These are phyloP conservation scores for Enteromius treurensis DNA, from an alignment of 2,797 vertebrate species.

Conservation along the genomic window DNA sequence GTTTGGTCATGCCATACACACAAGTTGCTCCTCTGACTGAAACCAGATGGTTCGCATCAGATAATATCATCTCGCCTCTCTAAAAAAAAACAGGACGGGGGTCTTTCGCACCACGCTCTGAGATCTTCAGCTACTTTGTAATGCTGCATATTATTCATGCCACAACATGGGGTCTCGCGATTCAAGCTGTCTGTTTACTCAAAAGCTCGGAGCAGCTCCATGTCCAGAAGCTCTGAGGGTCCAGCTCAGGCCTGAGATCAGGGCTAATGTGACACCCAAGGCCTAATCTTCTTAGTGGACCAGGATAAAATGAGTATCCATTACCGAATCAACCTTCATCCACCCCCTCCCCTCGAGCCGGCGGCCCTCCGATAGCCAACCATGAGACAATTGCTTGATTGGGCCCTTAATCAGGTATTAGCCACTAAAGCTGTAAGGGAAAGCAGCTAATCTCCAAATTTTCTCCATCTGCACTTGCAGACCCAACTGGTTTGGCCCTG, in stretches of 20 bases:
- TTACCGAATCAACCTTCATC: slow-evolving; percentile 97
- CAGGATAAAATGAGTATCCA: slow-evolving; percentile 98
- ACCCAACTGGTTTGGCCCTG: slow-evolving; percentile 84
- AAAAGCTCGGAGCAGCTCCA: slow-evolving; percentile 79
- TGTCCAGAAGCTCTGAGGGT: slow-evolving; percentile 87
- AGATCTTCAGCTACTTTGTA: slow-evolving; percentile 82
- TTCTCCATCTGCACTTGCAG: slow-evolving; percentile 93
- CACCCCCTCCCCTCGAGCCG: slow-evolving; percentile 79
- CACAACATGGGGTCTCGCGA: slow-evolving; percentile 78
- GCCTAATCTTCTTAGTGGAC: slow-evolving; percentile 99
- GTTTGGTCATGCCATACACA: slow-evolving; percentile 19
- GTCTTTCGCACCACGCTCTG: slow-evolving; percentile 80
- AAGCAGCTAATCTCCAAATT: slow-evolving; percentile 97
- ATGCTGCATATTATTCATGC: slow-evolving; percentile 82
- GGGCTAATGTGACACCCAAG: slow-evolving; percentile 94
- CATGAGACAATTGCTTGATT: slow-evolving; percentile 92
- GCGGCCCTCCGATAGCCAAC: slow-evolving; percentile 88
- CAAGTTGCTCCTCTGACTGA: slow-evolving; percentile 59
- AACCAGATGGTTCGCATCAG: slow-evolving; percentile 84
- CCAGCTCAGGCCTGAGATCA: slow-evolving; percentile 90
- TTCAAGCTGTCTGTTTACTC: slow-evolving; percentile 86
- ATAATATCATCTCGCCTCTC: slow-evolving; percentile 74
- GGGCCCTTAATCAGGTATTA: slow-evolving; percentile 98
- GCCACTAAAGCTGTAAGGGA: slow-evolving; percentile 90
- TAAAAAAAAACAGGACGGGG: slow-evolving; percentile 66